Evolutionary conservation across 2,113 vertebrate species (phyloP).

Genomic region (Apodemus sylvaticus): DNA sequence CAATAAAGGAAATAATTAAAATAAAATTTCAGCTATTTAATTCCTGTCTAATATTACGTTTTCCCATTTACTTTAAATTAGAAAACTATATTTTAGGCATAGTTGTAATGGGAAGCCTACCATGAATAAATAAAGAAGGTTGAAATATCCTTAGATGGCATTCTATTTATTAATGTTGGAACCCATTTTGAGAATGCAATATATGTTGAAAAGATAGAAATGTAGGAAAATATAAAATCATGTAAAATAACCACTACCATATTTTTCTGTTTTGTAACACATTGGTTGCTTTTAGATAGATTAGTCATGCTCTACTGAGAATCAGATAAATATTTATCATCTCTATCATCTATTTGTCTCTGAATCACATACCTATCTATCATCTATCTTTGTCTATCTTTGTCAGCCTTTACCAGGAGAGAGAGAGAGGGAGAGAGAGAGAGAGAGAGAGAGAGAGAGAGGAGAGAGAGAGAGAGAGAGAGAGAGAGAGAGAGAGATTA

Average conservation of each 20-base stretch:
- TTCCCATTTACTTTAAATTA: not conserved
- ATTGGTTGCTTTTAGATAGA: not conserved
- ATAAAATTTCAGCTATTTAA: not conserved
- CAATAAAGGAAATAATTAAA: not conserved
- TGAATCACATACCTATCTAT: too few relatives aligned
- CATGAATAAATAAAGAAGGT: not conserved
- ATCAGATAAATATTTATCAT: not conserved
- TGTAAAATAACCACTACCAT: not conserved
- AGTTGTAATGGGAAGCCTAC: not conserved
- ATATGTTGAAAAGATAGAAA: not conserved
- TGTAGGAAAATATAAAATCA: constrained; percentile 32
- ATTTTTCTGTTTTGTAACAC: not conserved
- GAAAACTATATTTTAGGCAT: not conserved
- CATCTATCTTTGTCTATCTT: too few relatives aligned
- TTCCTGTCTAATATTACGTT: not conserved
- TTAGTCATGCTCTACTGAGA: not conserved
- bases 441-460: too few relatives aligned
- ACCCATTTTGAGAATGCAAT: not conserved
- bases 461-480: too few relatives aligned
- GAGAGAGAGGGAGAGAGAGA: too few relatives aligned
- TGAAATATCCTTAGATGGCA: constrained; percentile 7
- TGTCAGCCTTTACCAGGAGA: too few relatives aligned
- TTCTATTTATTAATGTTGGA: not conserved
- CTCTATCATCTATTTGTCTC: too few relatives aligned
- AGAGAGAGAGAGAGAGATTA: too few relatives aligned